Percentiles rank a stretch among this genome's conserved stretches.
These are phyloP conservation scores for Ectemnius lituratus DNA, from an alignment of 2,888 invertebrate genomes.

Conservation along the genomic window DNA sequence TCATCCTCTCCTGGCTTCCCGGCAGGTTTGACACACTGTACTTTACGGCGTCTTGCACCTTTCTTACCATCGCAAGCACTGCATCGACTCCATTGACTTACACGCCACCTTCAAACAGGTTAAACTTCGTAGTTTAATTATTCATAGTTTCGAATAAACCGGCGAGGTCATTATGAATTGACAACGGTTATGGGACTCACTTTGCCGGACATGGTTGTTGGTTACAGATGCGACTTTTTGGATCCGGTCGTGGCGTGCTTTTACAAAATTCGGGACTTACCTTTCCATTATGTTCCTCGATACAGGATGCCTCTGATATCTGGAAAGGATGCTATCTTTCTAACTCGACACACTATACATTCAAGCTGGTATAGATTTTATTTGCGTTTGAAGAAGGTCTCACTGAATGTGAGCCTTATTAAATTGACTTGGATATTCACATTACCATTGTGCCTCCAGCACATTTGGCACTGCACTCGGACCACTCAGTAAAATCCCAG, in stretches of 20 bases:
- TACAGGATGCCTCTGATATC: conserved; percentile 79
- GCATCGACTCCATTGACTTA: conserved; percentile 83
- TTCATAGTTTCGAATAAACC: background rate
- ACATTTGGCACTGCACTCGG: conserved; percentile 86
- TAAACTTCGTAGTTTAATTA: background rate
- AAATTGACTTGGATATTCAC: conserved; percentile 17
- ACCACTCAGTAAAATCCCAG: conserved; percentile 91
- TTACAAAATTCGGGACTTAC: conserved; percentile 80
- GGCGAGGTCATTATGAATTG: background rate
- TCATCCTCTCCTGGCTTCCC: conserved; percentile 77
- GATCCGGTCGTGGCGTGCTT: conserved; percentile 74
- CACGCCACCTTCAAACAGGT: conserved; percentile 80
- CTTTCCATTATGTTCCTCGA: conserved; percentile 81
- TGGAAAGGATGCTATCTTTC: conserved; percentile 17
- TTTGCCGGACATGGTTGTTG: conserved; percentile 77
- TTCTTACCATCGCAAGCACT: conserved; percentile 79
- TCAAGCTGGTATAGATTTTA: too few relatives aligned
- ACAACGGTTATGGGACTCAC: conserved; percentile 64
- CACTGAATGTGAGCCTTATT: background rate
- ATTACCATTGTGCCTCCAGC: conserved; percentile 84
- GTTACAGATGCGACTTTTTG: conserved; percentile 78
- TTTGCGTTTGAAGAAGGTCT: too few relatives aligned
- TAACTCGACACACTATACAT: too few relatives aligned
- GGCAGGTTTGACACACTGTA: conserved; percentile 79
- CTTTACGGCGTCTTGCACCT: conserved; percentile 77